phyloP scores from a whole-genome alignment of 35 echinoderm and acorn worm genomes.

The Apostichopus parvimensis region DNA sequence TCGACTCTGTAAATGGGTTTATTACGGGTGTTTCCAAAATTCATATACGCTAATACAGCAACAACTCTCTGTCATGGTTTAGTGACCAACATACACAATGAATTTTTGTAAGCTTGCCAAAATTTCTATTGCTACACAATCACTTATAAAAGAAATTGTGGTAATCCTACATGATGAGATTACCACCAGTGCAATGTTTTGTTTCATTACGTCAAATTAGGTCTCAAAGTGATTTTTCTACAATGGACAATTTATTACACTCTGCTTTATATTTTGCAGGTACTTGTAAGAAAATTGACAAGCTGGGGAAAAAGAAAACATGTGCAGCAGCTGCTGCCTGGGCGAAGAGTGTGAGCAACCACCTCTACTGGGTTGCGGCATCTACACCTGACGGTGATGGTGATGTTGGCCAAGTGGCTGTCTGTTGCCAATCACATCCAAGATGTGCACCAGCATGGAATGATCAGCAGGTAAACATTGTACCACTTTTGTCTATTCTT shows the following conservation, averaged over 20 bases:
- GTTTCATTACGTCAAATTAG: too few species aligned
- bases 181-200: too few species aligned
- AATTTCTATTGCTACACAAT: too few species aligned
- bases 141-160: too few species aligned
- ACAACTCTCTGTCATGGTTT: too few species aligned
- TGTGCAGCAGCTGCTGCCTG: conserved; percentile 41
- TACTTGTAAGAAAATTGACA: conserved; percentile 5
- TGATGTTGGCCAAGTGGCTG: conserved; percentile 35
- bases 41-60: too few species aligned
- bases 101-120: too few species aligned
- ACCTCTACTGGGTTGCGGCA: conserved; percentile 55
- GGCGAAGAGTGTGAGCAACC: conserved; percentile 21
- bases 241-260: too few species aligned
- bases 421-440: conserved; percentile 56
- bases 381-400: conserved; percentile 61
- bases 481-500: not conserved
- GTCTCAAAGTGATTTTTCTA: not conserved
- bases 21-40: too few species aligned
- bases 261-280: not conserved
- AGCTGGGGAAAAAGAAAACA: not conserved
- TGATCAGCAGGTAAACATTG: conserved; percentile 32
- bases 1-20: too few species aligned
- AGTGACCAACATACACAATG: too few species aligned
- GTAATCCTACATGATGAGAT: too few species aligned
- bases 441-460: conserved; percentile 36